Conservation (phyloP, 2,797 vertebrate genomes). For the Onychomys leucogaster region DNA sequence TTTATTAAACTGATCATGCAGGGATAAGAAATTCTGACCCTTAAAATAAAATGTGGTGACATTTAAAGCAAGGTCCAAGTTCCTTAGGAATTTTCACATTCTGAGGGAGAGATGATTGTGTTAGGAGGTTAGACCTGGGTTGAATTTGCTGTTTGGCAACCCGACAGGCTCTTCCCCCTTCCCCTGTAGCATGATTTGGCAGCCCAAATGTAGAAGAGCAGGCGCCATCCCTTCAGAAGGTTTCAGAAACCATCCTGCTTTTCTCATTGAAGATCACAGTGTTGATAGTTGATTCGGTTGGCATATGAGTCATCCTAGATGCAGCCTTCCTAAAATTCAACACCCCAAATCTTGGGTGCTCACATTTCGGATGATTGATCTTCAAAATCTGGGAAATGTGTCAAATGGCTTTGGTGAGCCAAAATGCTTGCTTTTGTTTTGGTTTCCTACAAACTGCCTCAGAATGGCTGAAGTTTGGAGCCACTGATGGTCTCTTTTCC, state of each 20-base stretch:
- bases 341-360: constrained; percentile 51
- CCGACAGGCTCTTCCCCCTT: background rate
- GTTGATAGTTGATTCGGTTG: constrained; percentile 51
- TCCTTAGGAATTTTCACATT: constrained; percentile 20
- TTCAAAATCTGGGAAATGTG: constrained; percentile 66
- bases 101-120: background rate
- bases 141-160: background rate
- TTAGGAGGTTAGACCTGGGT: constrained; percentile 25
- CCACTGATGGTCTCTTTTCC: background rate
- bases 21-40: constrained; percentile 41
- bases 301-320: constrained; percentile 63
- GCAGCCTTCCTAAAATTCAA: constrained; percentile 49
- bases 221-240: background rate
- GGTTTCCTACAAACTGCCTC: background rate
- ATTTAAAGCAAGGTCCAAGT: constrained; percentile 56
- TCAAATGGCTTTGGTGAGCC: constrained; percentile 53
- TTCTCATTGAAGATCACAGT: constrained; percentile 14
- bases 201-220: background rate
- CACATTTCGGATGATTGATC: constrained; percentile 63
- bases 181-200: background rate
- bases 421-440: constrained; percentile 19
- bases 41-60: constrained; percentile 58
- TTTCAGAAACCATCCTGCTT: constrained; percentile 24
- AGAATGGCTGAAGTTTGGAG: background rate
- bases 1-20: constrained; percentile 18